Percentiles rank a stretch among this genome's conserved stretches.
These are phyloP conservation scores for Notiomystis cincta DNA, from an alignment of 2,113 vertebrate species.

Conservation along the genomic window DNA sequence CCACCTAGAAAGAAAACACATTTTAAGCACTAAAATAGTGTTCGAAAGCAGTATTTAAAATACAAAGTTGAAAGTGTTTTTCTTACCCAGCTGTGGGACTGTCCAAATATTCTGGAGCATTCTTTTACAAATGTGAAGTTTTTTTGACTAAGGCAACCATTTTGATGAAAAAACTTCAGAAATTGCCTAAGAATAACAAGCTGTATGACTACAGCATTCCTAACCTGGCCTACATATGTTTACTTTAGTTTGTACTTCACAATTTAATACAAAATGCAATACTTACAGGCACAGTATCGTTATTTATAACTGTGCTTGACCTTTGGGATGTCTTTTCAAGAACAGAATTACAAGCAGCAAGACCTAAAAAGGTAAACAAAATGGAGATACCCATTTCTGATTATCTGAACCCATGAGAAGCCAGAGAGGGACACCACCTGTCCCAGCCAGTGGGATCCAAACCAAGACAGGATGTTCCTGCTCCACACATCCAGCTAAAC, in stretches of 20 bases:
- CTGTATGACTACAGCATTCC: not conserved
- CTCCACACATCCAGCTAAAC: not conserved
- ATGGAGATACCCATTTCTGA: not conserved
- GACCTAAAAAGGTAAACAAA: not conserved
- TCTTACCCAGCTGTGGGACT: not conserved
- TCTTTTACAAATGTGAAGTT: not conserved
- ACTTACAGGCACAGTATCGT: not conserved
- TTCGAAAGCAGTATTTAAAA: not conserved
- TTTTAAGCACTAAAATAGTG: not conserved
- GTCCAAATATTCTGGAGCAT: not conserved
- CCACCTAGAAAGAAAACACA: conserved; percentile 13
- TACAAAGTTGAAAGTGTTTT: not conserved
- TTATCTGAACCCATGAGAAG: not conserved
- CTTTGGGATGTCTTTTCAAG: not conserved
- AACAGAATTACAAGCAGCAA: not conserved
- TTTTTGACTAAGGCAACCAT: not conserved
- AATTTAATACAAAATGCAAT: not conserved
- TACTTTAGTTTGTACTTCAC: not conserved
- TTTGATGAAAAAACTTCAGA: not conserved
- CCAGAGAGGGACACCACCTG: accelerated
- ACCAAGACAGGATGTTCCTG: accelerated
- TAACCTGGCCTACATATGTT: accelerated
- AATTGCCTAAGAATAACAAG: not conserved
- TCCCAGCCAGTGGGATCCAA: not conserved
- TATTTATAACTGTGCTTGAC: not conserved